Percentiles rank a stretch among this genome's conserved stretches.
Evolutionary conservation across 1,140 invertebrate genomes (phyloP).

Genomic region (Drosophila willistoni): DNA sequence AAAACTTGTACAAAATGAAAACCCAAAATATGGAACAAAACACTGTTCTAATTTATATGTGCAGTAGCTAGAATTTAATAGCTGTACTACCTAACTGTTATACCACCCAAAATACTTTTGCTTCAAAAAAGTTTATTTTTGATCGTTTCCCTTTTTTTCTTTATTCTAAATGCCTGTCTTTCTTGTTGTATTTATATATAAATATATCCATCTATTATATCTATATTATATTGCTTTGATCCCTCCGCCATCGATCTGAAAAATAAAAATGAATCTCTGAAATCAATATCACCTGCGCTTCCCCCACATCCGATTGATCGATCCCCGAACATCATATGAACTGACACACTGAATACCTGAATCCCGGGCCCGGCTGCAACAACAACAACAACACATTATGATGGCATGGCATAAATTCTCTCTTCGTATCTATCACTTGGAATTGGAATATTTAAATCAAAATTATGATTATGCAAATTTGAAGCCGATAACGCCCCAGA

Average conservation of each 20-base stretch:
- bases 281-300: conserved; percentile 26
- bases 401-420: conserved; percentile 4
- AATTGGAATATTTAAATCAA: conserved; percentile 32
- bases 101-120: conserved; percentile 18
- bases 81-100: conserved; percentile 47
- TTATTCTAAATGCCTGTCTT: conserved; percentile 32
- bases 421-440: conserved; percentile 28
- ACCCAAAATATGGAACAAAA: not conserved
- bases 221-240: conserved; percentile 48
- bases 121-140: conserved; percentile 1
- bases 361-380: conserved; percentile 2
- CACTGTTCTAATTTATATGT: conserved; percentile 17
- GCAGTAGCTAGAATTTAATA: conserved; percentile 16
- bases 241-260: conserved; percentile 49
- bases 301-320: conserved; percentile 2
- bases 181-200: conserved; percentile 45
- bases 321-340: conserved; percentile 1
- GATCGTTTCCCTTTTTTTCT: conserved; percentile 22
- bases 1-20: conserved; percentile 24
- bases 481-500: conserved; percentile 84
- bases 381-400: conserved; percentile 21
- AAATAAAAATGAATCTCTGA: conserved; percentile 31
- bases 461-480: conserved; percentile 27
- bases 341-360: conserved; percentile 3
- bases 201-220: conserved; percentile 23